These are phyloP conservation scores for Nautilus pompilius DNA, from an alignment of 1,140 invertebrate species.

Conservation along the genomic window DNA sequence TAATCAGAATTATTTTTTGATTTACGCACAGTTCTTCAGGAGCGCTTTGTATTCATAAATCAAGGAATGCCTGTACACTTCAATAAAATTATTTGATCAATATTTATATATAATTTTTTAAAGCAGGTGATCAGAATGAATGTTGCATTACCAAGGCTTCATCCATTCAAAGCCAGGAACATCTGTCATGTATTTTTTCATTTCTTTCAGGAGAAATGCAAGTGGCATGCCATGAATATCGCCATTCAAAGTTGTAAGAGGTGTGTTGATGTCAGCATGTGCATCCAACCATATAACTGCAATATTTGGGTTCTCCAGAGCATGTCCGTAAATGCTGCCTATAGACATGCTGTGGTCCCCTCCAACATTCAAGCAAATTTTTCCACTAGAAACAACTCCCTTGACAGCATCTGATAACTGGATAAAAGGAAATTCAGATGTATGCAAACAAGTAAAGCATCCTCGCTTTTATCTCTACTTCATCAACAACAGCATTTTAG, in stretches of 20 bases:
- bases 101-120: too few relatives aligned
- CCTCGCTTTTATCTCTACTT: too few relatives aligned
- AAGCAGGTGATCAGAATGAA: too few relatives aligned
- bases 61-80: too few relatives aligned
- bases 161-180: conserved; percentile 78
- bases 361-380: conserved; percentile 48
- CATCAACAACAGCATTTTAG: too few relatives aligned
- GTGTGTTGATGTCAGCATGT: conserved; percentile 91
- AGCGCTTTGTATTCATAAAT: too few relatives aligned
- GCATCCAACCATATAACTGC: conserved; percentile 91
- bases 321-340: conserved; percentile 75
- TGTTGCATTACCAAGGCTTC: conserved; percentile 62
- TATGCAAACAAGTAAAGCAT: too few relatives aligned
- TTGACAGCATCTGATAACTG: conserved; percentile 35
- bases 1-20: too few relatives aligned
- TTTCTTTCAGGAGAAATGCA: conserved; percentile 75
- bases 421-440: background rate
- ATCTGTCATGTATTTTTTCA: conserved; percentile 69
- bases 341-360: conserved; percentile 89
- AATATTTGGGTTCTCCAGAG: conserved; percentile 67
- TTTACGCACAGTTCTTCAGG: too few relatives aligned
- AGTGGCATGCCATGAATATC: conserved; percentile 93
- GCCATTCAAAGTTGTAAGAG: conserved; percentile 71
- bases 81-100: too few relatives aligned
- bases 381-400: conserved; percentile 21